phyloP scores from a whole-genome alignment of 1,140 invertebrate species.

The Penaeus chinensis region DNA sequence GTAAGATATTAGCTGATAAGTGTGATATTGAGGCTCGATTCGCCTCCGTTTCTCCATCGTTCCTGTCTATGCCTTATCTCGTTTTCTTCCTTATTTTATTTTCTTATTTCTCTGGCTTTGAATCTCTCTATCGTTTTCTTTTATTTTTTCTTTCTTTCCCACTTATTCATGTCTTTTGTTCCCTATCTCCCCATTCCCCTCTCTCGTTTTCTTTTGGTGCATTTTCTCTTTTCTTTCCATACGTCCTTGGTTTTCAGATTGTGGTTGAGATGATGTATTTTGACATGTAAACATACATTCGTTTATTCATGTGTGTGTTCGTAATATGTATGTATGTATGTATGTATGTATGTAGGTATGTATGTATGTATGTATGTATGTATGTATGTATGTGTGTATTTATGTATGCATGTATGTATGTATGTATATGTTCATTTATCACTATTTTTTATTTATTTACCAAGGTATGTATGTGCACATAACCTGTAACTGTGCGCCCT shows the following conservation, averaged over 20 bases:
- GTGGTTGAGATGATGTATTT: too few relatives aligned
- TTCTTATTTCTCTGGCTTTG: not conserved
- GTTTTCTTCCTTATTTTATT: too few relatives aligned
- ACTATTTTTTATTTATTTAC: not conserved
- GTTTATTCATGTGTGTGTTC: too few relatives aligned
- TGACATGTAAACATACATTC: too few relatives aligned
- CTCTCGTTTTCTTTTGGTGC: not conserved
- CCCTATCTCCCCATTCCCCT: not conserved
- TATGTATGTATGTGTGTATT: not conserved
- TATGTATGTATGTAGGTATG: too few relatives aligned
- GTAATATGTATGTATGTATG: too few relatives aligned
- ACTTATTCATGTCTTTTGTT: not conserved
- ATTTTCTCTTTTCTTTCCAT: not conserved
- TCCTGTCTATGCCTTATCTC: too few relatives aligned
- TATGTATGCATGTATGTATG: conserved; percentile 1
- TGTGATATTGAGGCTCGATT: too few relatives aligned
- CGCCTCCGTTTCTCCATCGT: too few relatives aligned
- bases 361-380: not conserved
- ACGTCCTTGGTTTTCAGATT: not conserved
- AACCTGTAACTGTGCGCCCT: not conserved
- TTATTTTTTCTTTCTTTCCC: not conserved
- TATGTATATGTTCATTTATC: not conserved
- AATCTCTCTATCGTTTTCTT: not conserved
- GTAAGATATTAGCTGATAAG: too few relatives aligned
- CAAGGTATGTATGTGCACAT: not conserved